Evolutionary conservation across 2,113 vertebrate species (phyloP), one percentile per base, ranked within the genome.

Genomic region (Petaurus breviceps): DNA sequence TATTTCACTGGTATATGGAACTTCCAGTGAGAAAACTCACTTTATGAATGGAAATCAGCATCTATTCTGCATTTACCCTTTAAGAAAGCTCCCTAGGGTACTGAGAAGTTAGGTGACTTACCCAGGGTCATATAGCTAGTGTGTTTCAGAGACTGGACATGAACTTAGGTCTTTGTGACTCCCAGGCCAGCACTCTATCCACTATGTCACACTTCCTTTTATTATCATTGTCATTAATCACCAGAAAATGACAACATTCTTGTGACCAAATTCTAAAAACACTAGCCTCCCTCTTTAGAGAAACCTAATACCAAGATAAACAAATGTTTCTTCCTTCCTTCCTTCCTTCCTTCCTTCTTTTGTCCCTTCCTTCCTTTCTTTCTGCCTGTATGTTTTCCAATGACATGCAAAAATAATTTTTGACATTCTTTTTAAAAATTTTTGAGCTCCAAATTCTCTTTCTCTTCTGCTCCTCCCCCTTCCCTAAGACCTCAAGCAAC

Each of bases 191-290:
- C 28, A 37, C 61, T 68, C 61, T 68, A 14, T 68, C 61, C 3
- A 14, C 61, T 68, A 61, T 61, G 11, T 68, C 61, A 68, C 11
- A 3, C 12, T 68, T 2, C 31, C 31, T 68, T 68, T 68, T 11
- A 68, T 68, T 68, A 68, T 68, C 3, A 12, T 68, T 68, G 31
- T 68, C 11, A 31, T 31, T 37, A 61, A 61, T 61, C 28, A 61
- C 28, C 57, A 12, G 10, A 53, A 91, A 28, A 94, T 16, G 26
- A 46, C 95, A 91, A 52, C 3, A 93, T 93, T 57, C 90, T 92
- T 92, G 24, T 96, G 61, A 51, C 46, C 94, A 91, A 96, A 51
- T 89, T 90, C 51, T 89, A 25, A 93, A 95, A 91, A 89, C 77
- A 93, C 28, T 11, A 31, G 8, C 8, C 55, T 26, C 8, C 11